phyloP scores from a whole-genome alignment of 2,113 vertebrate species.

The Oryzias curvinotus region DNA sequence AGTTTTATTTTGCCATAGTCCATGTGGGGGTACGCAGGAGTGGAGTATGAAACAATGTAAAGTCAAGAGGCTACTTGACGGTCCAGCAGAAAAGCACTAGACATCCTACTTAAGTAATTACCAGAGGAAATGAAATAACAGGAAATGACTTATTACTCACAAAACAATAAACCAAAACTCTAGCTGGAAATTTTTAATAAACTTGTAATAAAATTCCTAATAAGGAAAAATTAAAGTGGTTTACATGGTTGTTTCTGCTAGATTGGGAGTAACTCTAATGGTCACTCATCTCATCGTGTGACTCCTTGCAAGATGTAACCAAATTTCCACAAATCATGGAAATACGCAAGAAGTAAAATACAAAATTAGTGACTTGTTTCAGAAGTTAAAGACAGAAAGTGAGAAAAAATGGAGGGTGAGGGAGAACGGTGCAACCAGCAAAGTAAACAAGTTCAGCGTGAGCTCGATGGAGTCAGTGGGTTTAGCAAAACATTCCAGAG shows the following conservation, averaged over 20 bases:
- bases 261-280: too few relatives aligned
- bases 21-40: slow-evolving; percentile 12
- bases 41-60: slow-evolving; percentile 35
- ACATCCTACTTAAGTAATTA: slow-evolving; percentile 27
- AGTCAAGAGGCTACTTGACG: slow-evolving; percentile 57
- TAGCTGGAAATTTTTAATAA: background rate
- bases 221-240: too few relatives aligned
- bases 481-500: slow-evolving; percentile 81
- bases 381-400: slow-evolving; percentile 45
- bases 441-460: slow-evolving; percentile 74
- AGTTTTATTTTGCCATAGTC: slow-evolving; percentile 23
- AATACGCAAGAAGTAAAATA: background rate
- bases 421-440: slow-evolving; percentile 50
- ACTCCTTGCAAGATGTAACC: too few relatives aligned
- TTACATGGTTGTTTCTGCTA: too few relatives aligned
- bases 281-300: too few relatives aligned
- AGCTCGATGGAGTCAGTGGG: slow-evolving; percentile 71
- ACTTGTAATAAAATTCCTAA: too few relatives aligned
- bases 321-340: background rate
- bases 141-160: slow-evolving; percentile 16
- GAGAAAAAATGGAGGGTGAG: slow-evolving; percentile 51
- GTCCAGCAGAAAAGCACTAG: slow-evolving; percentile 23
- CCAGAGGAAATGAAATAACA: slow-evolving; percentile 24
- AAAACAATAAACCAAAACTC: background rate
- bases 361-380: slow-evolving; percentile 27